These are phyloP conservation scores for Sialis fuliginosa DNA, from an alignment of 2,888 invertebrate species.

Conservation along the genomic window DNA sequence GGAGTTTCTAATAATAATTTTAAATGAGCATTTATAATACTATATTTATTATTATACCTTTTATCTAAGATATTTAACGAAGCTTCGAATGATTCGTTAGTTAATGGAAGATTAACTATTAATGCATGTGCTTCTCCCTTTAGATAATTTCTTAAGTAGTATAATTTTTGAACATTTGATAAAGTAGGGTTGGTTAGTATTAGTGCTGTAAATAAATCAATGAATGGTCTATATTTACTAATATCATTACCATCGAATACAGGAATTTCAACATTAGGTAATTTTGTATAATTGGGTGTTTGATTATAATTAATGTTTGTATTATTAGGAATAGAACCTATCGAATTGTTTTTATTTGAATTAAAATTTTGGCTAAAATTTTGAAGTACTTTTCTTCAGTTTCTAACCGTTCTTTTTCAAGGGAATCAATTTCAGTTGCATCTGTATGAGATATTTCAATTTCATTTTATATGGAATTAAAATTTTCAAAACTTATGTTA, in stretches of 20 bases:
- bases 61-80: conserved; percentile 5
- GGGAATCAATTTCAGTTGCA: no score
- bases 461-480: no score
- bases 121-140: conserved; percentile 7
- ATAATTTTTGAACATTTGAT: conserved; percentile 4
- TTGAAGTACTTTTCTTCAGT: no score
- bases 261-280: conserved; percentile 7
- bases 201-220: conserved; percentile 6
- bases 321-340: no score
- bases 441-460: no score
- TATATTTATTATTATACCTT: conserved; percentile 7
- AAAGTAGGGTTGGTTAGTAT: conserved; percentile 5
- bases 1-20: conserved; percentile 6
- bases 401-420: no score
- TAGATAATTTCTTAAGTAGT: conserved; percentile 7
- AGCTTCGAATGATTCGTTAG: conserved; percentile 5
- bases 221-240: conserved; percentile 4
- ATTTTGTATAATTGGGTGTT: no score
- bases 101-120: conserved; percentile 6
- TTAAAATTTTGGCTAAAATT: no score
- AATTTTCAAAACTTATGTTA: no score
- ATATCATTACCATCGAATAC: conserved; percentile 4
- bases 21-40: conserved; percentile 7
- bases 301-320: no score
- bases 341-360: no score